Evolutionary conservation across 2,888 invertebrate genomes (phyloP).

Genomic region (Nebria brevicollis): DNA sequence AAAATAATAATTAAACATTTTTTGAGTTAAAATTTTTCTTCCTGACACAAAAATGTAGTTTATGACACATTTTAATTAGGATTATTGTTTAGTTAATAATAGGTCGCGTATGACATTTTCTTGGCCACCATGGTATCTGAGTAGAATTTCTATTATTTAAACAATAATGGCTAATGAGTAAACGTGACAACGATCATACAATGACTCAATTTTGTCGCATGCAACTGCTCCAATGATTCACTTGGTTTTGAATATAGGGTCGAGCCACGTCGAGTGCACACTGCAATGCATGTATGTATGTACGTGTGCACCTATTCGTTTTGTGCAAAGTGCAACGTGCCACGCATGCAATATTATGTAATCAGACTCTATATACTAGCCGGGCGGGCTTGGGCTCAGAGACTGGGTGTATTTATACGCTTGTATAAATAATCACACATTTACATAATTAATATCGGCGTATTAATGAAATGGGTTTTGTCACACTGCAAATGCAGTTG

Average conservation of each 20-base stretch:
- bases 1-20: neutral
- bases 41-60: no score
- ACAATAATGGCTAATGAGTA: neutral
- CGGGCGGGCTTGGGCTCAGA: neutral
- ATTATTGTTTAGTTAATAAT: no score
- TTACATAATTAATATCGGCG: slow-evolving; percentile 44
- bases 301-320: neutral
- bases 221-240: slow-evolving; percentile 32
- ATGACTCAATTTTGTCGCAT: slow-evolving; percentile 38
- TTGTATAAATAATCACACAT: slow-evolving; percentile 41
- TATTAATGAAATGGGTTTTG: neutral
- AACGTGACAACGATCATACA: slow-evolving; percentile 20
- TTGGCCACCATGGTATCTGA: neutral
- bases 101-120: no score
- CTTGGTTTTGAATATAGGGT: slow-evolving; percentile 2
- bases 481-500: neutral
- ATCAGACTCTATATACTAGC: slow-evolving; percentile 7
- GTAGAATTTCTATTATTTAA: neutral
- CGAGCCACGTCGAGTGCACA: neutral
- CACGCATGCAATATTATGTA: slow-evolving; percentile 20
- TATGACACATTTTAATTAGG: no score
- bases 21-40: no score
- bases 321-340: slow-evolving; percentile 13
- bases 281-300: neutral
- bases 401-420: slow-evolving; percentile 26